Evolutionary conservation across 2,888 invertebrate genomes (phyloP).

Genomic region (Melinaea marsaeus): DNA sequence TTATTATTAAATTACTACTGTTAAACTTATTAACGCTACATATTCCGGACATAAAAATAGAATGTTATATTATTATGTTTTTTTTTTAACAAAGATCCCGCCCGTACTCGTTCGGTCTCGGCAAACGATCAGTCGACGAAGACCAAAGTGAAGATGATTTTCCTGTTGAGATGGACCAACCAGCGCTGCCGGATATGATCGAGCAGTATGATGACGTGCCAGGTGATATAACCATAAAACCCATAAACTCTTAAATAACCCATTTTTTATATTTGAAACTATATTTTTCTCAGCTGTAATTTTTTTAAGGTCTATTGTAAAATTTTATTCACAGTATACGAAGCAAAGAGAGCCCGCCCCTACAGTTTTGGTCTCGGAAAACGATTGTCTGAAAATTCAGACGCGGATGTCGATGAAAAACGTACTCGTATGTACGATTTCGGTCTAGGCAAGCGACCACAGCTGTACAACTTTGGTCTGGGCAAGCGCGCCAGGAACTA

Average conservation of each 20-base stretch:
- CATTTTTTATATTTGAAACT: too few species aligned
- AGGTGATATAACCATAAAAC: slow-evolving; percentile 35
- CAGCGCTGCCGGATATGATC: slow-evolving; percentile 56
- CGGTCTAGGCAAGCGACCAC: slow-evolving; percentile 66
- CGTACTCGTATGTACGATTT: slow-evolving; percentile 66
- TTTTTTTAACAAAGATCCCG: slow-evolving; percentile 43
- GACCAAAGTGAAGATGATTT: slow-evolving; percentile 56
- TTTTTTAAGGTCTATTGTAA: background rate
- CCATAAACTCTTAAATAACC: background rate
- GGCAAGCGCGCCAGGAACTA: slow-evolving; percentile 70
- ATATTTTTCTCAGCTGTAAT: background rate
- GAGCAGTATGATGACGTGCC: slow-evolving; percentile 63
- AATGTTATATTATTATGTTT: background rate
- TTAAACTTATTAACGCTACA: background rate
- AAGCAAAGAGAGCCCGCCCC: slow-evolving; percentile 78
- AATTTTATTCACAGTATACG: slow-evolving; percentile 47
- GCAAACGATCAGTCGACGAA: slow-evolving; percentile 70
- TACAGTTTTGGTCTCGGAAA: slow-evolving; percentile 86
- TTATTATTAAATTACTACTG: too few species aligned
- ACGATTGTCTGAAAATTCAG: slow-evolving; percentile 59
- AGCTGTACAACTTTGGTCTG: slow-evolving; percentile 72
- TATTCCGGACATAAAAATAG: background rate
- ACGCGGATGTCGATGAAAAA: slow-evolving; percentile 57
- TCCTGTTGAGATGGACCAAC: slow-evolving; percentile 54
- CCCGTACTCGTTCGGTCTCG: slow-evolving; percentile 68